A percentile compares a stretch with the other conserved stretches of the same genome.
phyloP scores from a whole-genome alignment of 2,888 invertebrate species.

The Pycnomerus fuliginosus region DNA sequence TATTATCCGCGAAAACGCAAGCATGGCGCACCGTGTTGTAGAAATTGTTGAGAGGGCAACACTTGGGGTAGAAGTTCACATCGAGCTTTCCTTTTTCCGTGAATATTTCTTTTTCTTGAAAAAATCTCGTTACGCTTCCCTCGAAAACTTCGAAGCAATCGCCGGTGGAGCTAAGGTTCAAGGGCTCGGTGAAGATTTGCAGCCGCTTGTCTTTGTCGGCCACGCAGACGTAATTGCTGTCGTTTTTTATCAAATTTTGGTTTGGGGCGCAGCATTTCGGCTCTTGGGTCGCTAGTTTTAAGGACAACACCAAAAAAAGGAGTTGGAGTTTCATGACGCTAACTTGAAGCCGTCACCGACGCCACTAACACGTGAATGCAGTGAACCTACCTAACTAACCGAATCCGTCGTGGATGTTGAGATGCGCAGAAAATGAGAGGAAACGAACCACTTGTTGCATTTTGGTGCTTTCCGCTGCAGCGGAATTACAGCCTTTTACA shows the following conservation, averaged over 20 bases:
- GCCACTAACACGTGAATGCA: slow-evolving; percentile 11
- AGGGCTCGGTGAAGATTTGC: slow-evolving; percentile 13
- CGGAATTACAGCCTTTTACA: too few species aligned
- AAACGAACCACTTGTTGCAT: too few species aligned
- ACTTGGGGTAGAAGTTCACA: slow-evolving; percentile 35
- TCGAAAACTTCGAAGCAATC: slow-evolving; percentile 9
- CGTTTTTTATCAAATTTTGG: not conserved
- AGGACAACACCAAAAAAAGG: slow-evolving; percentile 5
- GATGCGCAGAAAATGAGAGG: too few species aligned
- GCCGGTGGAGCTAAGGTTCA: not conserved
- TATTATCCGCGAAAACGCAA: slow-evolving; percentile 24
- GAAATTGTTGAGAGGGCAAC: slow-evolving; percentile 37
- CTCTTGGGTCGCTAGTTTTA: not conserved
- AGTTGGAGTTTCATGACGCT: slow-evolving; percentile 5
- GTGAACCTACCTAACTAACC: too few species aligned
- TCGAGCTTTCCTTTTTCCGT: slow-evolving; percentile 9
- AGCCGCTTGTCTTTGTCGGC: slow-evolving; percentile 13
- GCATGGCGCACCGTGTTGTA: slow-evolving; percentile 34
- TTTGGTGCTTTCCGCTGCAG: too few species aligned
- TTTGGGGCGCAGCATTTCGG: slow-evolving; percentile 15
- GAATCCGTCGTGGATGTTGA: too few species aligned
- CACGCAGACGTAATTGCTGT: slow-evolving; percentile 12
- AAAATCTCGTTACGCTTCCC: not conserved
- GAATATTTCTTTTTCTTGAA: slow-evolving; percentile 8
- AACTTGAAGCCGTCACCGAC: slow-evolving; percentile 8